phyloP scores from a whole-genome alignment of 1,140 invertebrate species.

The Dendroctonus valens region DNA sequence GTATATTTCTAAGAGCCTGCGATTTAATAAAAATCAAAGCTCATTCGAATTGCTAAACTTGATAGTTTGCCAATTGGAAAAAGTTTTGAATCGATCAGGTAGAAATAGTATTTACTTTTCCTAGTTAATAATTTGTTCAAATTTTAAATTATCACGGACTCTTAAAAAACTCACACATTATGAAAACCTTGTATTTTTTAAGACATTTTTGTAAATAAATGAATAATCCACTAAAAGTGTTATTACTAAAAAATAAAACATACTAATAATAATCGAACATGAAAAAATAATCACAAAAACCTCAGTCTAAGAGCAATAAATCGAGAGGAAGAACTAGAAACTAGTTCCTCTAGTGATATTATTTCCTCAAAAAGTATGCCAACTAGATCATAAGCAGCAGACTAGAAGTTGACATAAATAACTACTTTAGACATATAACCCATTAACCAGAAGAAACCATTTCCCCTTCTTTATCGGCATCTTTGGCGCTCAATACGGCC shows the following conservation, averaged over 20 bases:
- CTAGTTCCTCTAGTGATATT: slow-evolving; percentile 36
- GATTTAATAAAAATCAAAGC: no score
- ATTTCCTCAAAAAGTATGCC: slow-evolving; percentile 21
- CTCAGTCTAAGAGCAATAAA: slow-evolving; percentile 43
- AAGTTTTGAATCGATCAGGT: no score
- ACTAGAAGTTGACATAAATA: slow-evolving; percentile 12
- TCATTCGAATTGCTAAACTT: no score
- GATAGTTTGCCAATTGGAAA: no score
- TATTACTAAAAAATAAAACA: slow-evolving; percentile 32
- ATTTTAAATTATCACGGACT: not conserved
- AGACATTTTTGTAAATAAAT: slow-evolving; percentile 25
- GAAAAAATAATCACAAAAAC: slow-evolving; percentile 35
- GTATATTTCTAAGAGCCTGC: no score
- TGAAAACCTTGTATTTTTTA: not conserved
- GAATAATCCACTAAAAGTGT: slow-evolving; percentile 7
- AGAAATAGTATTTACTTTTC: no score
- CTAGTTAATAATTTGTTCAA: no score
- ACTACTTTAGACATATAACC: slow-evolving; percentile 2
- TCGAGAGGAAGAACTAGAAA: slow-evolving; percentile 33
- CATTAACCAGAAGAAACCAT: slow-evolving; percentile 62
- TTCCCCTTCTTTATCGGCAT: slow-evolving; percentile 41
- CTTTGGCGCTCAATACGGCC: slow-evolving; percentile 56
- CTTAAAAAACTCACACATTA: not conserved
- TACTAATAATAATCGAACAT: slow-evolving; percentile 25
- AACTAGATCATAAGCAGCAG: slow-evolving; percentile 18